Base-by-base conservation (phyloP, 30 jellyfish, hydroid and myxozoan species). In the Cassiopea xamachana region DNA sequence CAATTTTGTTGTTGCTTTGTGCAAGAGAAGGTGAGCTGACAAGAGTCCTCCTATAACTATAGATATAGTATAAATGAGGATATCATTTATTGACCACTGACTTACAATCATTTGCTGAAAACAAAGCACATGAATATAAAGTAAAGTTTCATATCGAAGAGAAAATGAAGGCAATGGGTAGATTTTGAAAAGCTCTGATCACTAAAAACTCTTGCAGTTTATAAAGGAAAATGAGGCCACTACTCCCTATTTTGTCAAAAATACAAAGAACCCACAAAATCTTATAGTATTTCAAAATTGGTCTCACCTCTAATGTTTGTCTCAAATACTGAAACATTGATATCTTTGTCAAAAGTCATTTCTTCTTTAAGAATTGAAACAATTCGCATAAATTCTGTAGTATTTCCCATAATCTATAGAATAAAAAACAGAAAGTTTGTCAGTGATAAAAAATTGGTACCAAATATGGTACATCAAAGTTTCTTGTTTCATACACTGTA, bases 41-140 rank as follows among this genome's bases (percentile, higher is more conserved):
- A 94, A 73, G 74, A 94, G 86, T 39, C 98, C 98, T 46, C 98
- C 98, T 80, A 94, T 97, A 74, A 94, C 98, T 93, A 83, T 51
- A 88, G 73, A 46, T 64, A 27, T 5, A 64, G 15, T 2, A 2
- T 2, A 64, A 27, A 27, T 27, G 39, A 27, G 39, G 39, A 27
- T 27, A 27, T 27, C 39, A 27, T 27, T 27, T 27, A 27, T 27
- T 27, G 39, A 27, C 39, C 39, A 27, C 39, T 27, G 39, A 27
- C 39, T 27, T 27, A 27, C 39, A 27, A 27, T 27, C 39, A 27
- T 27, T 27, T 27, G 39, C 39, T 27, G 39, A 27, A 27, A 27
- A 27, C 39, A 27, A 27, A 27, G 39, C 39, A 27, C 39, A 27
- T 27, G 39, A 27, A 27, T 27, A 27, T 27, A 27, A 27, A 27